Percentiles rank a stretch among this genome's conserved stretches.
These are phyloP conservation scores for Cassiopea andromeda DNA, from an alignment of 30 jellyfish, hydroid and myxozoan species.

Conservation along the genomic window DNA sequence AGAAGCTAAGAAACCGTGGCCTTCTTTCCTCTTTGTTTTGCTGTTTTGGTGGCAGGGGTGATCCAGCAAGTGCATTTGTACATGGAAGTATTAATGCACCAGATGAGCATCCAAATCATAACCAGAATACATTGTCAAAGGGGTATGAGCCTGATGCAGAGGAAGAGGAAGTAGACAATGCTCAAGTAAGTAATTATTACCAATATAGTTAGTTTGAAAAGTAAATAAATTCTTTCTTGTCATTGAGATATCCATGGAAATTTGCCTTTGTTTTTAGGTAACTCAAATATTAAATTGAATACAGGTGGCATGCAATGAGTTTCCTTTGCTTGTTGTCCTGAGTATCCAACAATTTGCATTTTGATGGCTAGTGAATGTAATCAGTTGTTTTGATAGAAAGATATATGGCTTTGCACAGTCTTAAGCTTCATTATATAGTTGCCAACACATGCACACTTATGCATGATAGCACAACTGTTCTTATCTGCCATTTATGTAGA, in stretches of 20 bases:
- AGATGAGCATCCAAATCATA: conserved; percentile 63
- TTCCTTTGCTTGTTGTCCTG: no score
- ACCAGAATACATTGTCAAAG: conserved; percentile 70
- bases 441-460: no score
- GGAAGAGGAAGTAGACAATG: conserved; percentile 71
- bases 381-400: no score
- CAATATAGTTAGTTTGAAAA: background rate
- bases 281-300: background rate
- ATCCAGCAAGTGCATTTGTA: conserved; percentile 76
- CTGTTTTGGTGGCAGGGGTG: conserved; percentile 86
- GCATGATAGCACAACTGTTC: no score
- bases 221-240: background rate
- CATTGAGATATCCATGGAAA: background rate
- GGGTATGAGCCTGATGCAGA: conserved; percentile 87
- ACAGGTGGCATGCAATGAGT: background rate
- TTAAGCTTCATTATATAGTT: no score
- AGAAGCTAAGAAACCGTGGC: conserved; percentile 87
- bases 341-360: no score
- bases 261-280: background rate
- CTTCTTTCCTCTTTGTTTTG: conserved; percentile 86
- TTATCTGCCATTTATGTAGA: no score
- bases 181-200: conserved; percentile 10
- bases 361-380: no score
- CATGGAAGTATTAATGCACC: conserved; percentile 58
- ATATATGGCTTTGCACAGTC: no score